Percentiles rank a stretch among this genome's conserved stretches.
phyloP scores from a whole-genome alignment of 2,888 invertebrate species.

The Nysson spinosus region DNA sequence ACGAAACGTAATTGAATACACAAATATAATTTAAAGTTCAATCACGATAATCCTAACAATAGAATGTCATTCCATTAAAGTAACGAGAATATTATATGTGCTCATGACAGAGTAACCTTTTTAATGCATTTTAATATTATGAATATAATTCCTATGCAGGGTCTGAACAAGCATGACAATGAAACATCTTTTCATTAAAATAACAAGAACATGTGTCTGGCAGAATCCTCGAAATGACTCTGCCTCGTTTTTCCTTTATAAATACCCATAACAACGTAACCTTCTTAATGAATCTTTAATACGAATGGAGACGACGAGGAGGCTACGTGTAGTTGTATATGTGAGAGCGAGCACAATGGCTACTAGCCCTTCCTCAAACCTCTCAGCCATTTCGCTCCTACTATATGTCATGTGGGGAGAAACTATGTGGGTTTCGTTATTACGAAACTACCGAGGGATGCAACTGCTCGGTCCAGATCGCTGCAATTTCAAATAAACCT shows the following conservation, averaged over 20 bases:
- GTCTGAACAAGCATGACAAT: too few species aligned
- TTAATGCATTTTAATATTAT: too few species aligned
- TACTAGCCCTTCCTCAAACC: constrained; percentile 6
- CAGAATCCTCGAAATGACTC: constrained; percentile 38
- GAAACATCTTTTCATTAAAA: too few species aligned
- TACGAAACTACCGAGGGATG: constrained; percentile 22
- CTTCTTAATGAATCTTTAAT: constrained; percentile 56
- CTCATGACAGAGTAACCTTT: too few species aligned
- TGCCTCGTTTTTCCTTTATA: constrained; percentile 4
- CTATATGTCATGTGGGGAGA: constrained; percentile 51
- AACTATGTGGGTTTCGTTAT: constrained; percentile 39
- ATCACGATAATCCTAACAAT: too few species aligned
- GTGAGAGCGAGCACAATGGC: constrained; percentile 26
- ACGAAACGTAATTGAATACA: too few species aligned
- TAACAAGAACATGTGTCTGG: constrained; percentile 35
- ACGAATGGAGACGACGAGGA: constrained; percentile 17
- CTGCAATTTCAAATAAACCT: constrained; percentile 58
- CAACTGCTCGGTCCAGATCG: constrained; percentile 38
- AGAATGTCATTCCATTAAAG: too few species aligned
- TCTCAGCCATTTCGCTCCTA: constrained; percentile 53
- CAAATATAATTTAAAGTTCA: too few species aligned
- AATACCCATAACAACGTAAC: constrained; percentile 23
- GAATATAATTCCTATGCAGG: too few species aligned
- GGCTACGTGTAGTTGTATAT: constrained; percentile 9
- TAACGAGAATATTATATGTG: too few species aligned